Base-by-base conservation (phyloP, 1,140 invertebrate genomes). In the Colletes latitarsis region DNA sequence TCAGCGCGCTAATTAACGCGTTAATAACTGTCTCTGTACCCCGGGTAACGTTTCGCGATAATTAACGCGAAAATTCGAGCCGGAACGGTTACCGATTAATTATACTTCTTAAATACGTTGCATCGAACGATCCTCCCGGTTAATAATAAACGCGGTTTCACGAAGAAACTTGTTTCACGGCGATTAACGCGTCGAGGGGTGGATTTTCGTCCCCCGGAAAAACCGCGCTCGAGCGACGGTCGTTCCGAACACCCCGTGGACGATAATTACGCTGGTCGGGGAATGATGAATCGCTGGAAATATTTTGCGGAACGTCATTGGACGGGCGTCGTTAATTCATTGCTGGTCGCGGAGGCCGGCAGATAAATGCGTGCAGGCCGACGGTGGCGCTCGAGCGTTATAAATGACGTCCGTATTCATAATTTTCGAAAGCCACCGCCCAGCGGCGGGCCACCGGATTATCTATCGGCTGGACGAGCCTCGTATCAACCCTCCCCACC, bases 401-500 rank as follows among this genome's bases (percentile, higher is more conserved):
- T 89, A 89, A 89, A 89, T 88, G 83, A 89, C 80, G 84, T 88
- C 81, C 69, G 84, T 88, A 86, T 89, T 89, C 84, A 88, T 89
- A 88, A 88, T 88, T 88, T 89, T 88, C 88, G 88, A 88, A 88
- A 88, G 83, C 81, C 80, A 69, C 81, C 85, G 75, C 78, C 60
- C 71, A 81, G 43, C 77, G 83, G 81, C 77, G 78, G 78, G 53
- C 57, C 67, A 46, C 17, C 30, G 77, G 68, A 86, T 85, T 86
- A 86, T 82, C 70, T 75, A 73, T 83, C 77, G 21, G 60, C 39
- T 41, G 30, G 57, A 52, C 72, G 60, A 71, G 76, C 67, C 21
- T 12, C 60, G 62, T 82, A 82, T 80, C 76, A 0, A 63, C 46
- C 21, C 46, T 46, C 19, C 49, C 0, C 17, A 9, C 17, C 21